Conservation (phyloP, 2,797 vertebrate species). For the Acanthiza pusilla region DNA sequence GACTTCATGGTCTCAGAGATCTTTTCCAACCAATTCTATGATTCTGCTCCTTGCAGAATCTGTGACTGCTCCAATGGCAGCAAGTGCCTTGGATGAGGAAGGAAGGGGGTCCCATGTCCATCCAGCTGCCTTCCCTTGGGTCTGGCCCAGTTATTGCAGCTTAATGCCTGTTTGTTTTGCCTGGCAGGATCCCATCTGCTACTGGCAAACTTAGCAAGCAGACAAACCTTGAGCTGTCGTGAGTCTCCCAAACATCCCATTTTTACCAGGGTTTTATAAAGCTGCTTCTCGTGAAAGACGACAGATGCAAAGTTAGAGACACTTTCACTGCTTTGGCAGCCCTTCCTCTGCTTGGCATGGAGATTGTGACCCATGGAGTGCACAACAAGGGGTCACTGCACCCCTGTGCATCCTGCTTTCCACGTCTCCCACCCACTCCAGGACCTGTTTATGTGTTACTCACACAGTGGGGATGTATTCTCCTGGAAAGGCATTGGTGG, state of each 20-base stretch:
- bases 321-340: background rate
- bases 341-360: background rate
- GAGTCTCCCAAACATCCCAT: background rate
- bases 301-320: background rate
- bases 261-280: background rate
- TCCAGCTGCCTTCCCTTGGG: background rate
- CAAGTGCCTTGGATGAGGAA: background rate
- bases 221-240: background rate
- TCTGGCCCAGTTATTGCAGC: background rate
- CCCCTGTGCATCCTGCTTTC: background rate
- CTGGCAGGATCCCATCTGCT: background rate
- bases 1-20: background rate
- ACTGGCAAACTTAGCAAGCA: background rate
- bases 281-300: background rate
- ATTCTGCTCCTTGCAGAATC: background rate
- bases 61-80: background rate
- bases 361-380: background rate
- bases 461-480: conserved; percentile 94
- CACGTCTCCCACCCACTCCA: background rate
- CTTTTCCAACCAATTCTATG: background rate
- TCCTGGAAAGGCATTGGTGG: conserved; percentile 92
- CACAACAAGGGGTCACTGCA: background rate
- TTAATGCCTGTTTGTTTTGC: background rate
- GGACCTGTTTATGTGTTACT: conserved; percentile 57
- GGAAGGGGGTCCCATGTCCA: background rate